phyloP scores from a whole-genome alignment of 2,113 vertebrate genomes.

The Callopanchax toddi region DNA sequence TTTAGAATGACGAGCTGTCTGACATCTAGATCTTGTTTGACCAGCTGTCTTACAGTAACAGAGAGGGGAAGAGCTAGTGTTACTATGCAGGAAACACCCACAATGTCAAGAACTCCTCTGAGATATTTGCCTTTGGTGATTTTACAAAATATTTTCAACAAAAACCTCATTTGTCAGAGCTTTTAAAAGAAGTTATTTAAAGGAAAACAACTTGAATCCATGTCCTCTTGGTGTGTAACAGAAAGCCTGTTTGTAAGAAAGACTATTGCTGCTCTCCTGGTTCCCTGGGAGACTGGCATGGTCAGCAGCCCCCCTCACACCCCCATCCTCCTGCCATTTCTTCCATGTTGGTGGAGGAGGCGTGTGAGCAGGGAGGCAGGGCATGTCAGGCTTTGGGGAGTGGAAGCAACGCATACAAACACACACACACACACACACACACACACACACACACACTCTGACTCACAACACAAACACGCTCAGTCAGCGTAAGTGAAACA shows the following conservation, averaged over 20 bases:
- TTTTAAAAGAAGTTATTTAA: fast-evolving
- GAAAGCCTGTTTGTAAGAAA: too few species aligned
- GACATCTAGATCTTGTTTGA: slow-evolving; percentile 56
- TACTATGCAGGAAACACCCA: slow-evolving; percentile 20
- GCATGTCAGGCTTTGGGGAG: slow-evolving; percentile 52
- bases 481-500: slow-evolving; percentile 73
- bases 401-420: slow-evolving; percentile 58
- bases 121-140: slow-evolving; percentile 6
- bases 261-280: slow-evolving; percentile 20
- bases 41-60: slow-evolving; percentile 48
- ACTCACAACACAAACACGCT: slow-evolving; percentile 50
- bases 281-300: slow-evolving; percentile 60
- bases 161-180: too few species aligned
- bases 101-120: background rate
- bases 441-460: slow-evolving; percentile 23
- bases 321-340: slow-evolving; percentile 32
- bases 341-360: slow-evolving; percentile 60
- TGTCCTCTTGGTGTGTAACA: background rate
- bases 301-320: slow-evolving; percentile 44
- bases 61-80: slow-evolving; percentile 23
- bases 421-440: slow-evolving; percentile 16
- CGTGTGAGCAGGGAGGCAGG: slow-evolving; percentile 65
- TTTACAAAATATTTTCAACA: background rate
- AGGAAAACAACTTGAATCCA: background rate
- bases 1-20: slow-evolving; percentile 37